phyloP scores from a whole-genome alignment of 2,797 vertebrate species.

The Pangasius macronema region DNA sequence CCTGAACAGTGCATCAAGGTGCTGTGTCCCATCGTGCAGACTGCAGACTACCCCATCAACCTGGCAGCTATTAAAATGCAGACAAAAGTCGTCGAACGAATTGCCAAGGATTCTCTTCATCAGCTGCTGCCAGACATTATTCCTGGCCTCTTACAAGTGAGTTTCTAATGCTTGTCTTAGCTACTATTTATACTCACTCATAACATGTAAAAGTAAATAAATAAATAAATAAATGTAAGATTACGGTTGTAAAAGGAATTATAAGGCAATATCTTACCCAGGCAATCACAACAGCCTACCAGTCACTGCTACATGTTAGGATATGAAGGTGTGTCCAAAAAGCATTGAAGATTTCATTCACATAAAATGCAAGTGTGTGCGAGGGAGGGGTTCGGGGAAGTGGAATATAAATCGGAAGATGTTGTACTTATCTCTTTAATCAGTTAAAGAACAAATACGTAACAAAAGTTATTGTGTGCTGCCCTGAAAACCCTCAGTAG shows the following conservation, averaged over 20 bases:
- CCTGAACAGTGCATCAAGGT: slow-evolving; percentile 98
- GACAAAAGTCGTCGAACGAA: slow-evolving; percentile 94
- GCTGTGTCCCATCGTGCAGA: slow-evolving; percentile 96
- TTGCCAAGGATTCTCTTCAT: slow-evolving; percentile 87
- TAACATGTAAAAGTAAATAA: neutral
- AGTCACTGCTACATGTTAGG: neutral
- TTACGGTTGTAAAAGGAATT: neutral
- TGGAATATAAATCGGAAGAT: neutral
- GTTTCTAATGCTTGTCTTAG: slow-evolving; percentile 3
- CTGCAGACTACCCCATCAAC: slow-evolving; percentile 97
- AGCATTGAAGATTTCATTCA: neutral
- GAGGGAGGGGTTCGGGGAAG: neutral
- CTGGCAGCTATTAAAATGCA: slow-evolving; percentile 99
- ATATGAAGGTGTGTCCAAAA: neutral
- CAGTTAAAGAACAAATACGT: too few species aligned
- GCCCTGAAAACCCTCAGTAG: neutral
- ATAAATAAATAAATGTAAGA: neutral
- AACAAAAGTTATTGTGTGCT: neutral
- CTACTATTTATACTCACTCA: neutral
- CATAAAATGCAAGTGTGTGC: neutral
- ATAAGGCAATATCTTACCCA: neutral
- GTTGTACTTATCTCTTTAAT: neutral
- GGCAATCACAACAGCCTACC: neutral
- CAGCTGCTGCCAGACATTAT: slow-evolving; percentile 93
- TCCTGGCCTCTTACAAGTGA: slow-evolving; percentile 92